These are phyloP conservation scores for Acanthoscelides obtectus DNA, from an alignment of 2,888 invertebrate genomes.

Conservation along the genomic window DNA sequence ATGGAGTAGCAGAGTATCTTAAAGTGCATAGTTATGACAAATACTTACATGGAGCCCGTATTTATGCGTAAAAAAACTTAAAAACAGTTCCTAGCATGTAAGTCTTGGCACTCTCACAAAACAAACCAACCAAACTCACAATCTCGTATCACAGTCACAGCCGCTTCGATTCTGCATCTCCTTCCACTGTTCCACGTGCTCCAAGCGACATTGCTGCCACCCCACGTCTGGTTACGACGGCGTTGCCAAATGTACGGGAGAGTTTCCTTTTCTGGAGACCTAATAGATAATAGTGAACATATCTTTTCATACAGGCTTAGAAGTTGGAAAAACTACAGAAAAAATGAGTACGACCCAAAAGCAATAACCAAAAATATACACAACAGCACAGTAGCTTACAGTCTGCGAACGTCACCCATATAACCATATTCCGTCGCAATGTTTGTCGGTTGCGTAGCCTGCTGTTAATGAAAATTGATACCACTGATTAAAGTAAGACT, in stretches of 20 bases:
- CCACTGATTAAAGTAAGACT: too few relatives aligned
- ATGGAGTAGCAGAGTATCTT: background rate
- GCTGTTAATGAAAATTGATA: too few relatives aligned
- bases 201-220: conserved; percentile 42
- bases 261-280: background rate
- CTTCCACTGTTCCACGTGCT: conserved; percentile 36
- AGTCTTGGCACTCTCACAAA: background rate
- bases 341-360: too few relatives aligned
- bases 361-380: too few relatives aligned
- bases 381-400: too few relatives aligned
- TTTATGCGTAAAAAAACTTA: background rate
- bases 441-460: too few relatives aligned
- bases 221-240: conserved; percentile 7
- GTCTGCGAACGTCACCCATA: too few relatives aligned
- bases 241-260: background rate
- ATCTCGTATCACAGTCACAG: conserved; percentile 9
- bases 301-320: too few relatives aligned
- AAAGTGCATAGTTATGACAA: background rate
- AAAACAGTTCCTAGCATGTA: background rate
- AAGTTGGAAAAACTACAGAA: too few relatives aligned
- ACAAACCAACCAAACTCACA: background rate
- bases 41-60: conserved; percentile 1
- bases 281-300: too few relatives aligned
- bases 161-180: conserved; percentile 29
- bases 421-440: too few relatives aligned